phyloP scores from a whole-genome alignment of 1,140 invertebrate genomes.

The Hetaerina americana region DNA sequence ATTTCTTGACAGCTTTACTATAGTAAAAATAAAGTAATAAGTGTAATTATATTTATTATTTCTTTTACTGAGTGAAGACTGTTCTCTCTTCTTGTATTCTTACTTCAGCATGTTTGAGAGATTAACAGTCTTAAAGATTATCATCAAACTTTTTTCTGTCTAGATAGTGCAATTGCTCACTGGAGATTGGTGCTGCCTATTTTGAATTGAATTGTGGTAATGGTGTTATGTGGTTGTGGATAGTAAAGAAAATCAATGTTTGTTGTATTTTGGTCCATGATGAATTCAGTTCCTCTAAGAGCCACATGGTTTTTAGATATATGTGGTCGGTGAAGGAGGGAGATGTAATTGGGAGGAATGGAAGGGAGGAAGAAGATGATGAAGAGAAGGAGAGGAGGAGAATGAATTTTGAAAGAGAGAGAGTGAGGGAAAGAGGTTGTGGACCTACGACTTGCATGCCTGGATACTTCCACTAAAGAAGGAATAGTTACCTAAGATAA shows the following conservation, averaged over 20 bases:
- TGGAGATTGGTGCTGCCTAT: background rate
- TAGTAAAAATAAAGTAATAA: background rate
- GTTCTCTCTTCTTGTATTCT: background rate
- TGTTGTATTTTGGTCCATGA: background rate
- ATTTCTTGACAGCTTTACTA: background rate
- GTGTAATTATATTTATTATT: too few relatives aligned
- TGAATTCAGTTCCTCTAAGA: background rate
- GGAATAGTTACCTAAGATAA: too few relatives aligned
- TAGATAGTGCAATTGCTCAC: background rate
- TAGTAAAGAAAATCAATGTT: background rate
- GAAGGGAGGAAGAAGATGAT: background rate
- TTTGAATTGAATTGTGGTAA: background rate
- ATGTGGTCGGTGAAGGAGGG: background rate
- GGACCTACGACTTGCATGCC: background rate
- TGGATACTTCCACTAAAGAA: background rate
- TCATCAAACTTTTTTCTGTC: background rate
- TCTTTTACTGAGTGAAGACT: too few relatives aligned
- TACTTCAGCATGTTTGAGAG: background rate
- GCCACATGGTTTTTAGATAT: background rate
- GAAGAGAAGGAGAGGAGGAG: constrained; percentile 6
- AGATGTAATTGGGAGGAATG: background rate
- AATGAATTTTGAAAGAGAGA: background rate
- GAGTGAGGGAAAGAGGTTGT: background rate
- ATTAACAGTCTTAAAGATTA: background rate
- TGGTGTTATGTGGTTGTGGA: background rate